Evolutionary conservation across 2,113 vertebrate genomes (phyloP), one percentile per base, ranked within the genome.

Genomic region (Chinchilla lanigera): DNA sequence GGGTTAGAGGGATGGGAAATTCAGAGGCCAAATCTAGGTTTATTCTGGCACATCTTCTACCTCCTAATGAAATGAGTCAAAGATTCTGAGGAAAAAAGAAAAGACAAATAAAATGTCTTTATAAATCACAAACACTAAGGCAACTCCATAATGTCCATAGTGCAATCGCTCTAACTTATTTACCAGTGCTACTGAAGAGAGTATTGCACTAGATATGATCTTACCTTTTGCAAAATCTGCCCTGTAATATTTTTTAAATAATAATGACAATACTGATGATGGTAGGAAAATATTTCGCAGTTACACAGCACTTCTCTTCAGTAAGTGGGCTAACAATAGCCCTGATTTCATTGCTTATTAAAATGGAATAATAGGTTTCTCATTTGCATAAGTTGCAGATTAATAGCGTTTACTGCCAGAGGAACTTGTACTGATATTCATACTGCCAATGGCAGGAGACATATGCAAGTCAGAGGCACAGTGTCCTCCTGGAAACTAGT

Each of bases 371-470:
- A 94, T 93, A 94, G 86, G 47, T 69, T 94, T 94, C 80, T 94
- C n/a, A 97, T 97, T 96, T 97, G 82, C 83, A 96, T 98, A 96
- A 97, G 30, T 41, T 97, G 22, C 80, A 95, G 95, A 97, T 97
- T 94, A 97, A 95, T 96, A 60, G n/a, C 97, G 54, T 94, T 97
- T 97, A 93, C 65, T 52, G 38, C 95, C 73, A 86, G 47, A 56
- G 54, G 82, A 94, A 96, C 35, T 96, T 91, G 84, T 86, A 54
- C 60, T 95, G 85, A 69, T 44, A 92, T 95, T 77, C 81, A 93
- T 92, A 95, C 94, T 91, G 83, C 78, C 81, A 89, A 41, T 86
- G 54, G 78, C 89, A 95, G 77, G 65, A 94, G 69, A 92, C 69
- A 44, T 86, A 44, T 86, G 86, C 90, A 95, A 86, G 81, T 91